phyloP scores from a whole-genome alignment of 2,797 vertebrate species.

The Apogon talboti region DNA sequence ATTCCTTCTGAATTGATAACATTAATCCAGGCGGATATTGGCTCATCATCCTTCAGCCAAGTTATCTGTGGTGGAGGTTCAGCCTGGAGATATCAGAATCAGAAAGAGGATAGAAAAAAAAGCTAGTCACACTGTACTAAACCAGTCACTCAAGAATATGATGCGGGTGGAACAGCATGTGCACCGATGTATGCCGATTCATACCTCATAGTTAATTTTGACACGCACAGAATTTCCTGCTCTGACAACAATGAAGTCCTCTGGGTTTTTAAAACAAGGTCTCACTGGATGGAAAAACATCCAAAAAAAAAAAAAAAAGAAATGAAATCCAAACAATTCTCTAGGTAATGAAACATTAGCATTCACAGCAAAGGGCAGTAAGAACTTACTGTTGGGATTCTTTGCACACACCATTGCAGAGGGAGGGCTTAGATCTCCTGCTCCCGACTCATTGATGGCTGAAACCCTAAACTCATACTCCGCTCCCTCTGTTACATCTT shows the following conservation, averaged over 20 bases:
- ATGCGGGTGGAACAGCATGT: constrained; percentile 1
- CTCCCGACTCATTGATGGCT: constrained; percentile 86
- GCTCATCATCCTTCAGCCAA: constrained; percentile 88
- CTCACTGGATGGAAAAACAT: constrained; percentile 74
- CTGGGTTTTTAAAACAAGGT: constrained; percentile 85
- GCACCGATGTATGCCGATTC: constrained; percentile 30
- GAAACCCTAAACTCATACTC: constrained; percentile 91
- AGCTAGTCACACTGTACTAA: constrained; percentile 5
- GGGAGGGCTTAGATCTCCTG: constrained; percentile 84
- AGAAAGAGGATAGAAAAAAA: constrained; percentile 10
- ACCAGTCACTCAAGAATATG: constrained; percentile 17
- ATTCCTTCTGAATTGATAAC: constrained; percentile 78
- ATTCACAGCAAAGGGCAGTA: not conserved
- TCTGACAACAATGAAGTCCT: constrained; percentile 84
- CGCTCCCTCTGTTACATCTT: constrained; percentile 82
- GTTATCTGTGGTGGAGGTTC: constrained; percentile 85
- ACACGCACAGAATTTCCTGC: constrained; percentile 84
- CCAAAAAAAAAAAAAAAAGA: constrained; percentile 27
- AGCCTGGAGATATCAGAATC: constrained; percentile 75
- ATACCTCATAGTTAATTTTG: constrained; percentile 88
- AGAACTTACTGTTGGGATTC: constrained; percentile 87
- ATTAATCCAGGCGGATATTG: constrained; percentile 77
- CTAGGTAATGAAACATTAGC: constrained; percentile 13
- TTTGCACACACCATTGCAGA: constrained; percentile 84
- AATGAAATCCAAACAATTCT: constrained; percentile 5